Percentiles rank a stretch among this genome's conserved stretches.
These are phyloP conservation scores for Sisor rabdophorus DNA, from an alignment of 2,113 vertebrate genomes.

Conservation along the genomic window DNA sequence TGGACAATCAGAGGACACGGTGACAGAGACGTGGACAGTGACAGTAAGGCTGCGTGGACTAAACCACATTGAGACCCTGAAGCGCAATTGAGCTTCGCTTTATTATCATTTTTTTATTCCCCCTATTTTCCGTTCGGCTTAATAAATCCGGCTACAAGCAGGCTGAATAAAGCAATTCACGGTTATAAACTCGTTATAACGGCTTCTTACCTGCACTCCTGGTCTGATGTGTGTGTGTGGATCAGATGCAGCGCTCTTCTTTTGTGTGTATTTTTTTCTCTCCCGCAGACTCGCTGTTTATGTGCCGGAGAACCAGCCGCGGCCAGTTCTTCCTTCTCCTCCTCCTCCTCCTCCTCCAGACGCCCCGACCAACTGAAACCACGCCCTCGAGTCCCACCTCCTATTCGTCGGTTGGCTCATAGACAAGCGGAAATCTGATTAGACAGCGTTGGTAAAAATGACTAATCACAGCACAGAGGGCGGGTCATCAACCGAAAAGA, in stretches of 20 bases:
- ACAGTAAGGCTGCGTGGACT: too few relatives aligned
- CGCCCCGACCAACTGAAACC: conserved; percentile 55
- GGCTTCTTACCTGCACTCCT: neutral
- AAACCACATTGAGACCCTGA: neutral
- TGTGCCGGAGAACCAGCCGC: conserved; percentile 74
- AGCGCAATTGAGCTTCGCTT: neutral
- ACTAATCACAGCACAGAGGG: conserved; percentile 6
- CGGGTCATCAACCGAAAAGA: neutral
- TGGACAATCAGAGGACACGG: neutral
- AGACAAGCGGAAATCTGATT: neutral
- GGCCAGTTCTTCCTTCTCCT: conserved; percentile 67
- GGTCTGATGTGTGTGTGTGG: neutral
- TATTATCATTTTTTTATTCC: neutral
- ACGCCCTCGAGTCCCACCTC: neutral
- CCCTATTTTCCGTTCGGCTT: too few relatives aligned
- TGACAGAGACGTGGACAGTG: too few relatives aligned
- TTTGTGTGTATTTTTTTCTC: conserved; percentile 60
- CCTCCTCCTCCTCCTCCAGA: neutral
- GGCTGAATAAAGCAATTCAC: neutral
- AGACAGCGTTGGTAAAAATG: neutral
- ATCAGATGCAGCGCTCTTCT: conserved; percentile 36
- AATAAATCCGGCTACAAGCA: neutral
- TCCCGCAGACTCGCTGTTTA: conserved; percentile 68
- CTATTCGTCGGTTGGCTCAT: neutral
- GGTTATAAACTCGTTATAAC: neutral